phyloP scores from a whole-genome alignment of 2,113 vertebrate species.

The Paracanthobrama guichenoti region DNA sequence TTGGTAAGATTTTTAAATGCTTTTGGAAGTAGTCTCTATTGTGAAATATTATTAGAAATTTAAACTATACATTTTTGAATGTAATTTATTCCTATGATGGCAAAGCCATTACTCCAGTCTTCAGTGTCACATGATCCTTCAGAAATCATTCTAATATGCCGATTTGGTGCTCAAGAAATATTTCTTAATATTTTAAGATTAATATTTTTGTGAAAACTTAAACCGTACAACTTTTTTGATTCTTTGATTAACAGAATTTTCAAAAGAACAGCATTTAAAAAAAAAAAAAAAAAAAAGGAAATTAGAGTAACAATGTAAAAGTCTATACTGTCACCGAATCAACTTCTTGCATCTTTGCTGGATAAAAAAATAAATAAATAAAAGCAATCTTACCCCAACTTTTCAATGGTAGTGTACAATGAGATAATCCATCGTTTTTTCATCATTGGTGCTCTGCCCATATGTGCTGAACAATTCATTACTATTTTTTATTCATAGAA shows the following conservation, averaged over 20 bases:
- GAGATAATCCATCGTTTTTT: background rate
- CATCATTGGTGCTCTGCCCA: too few relatives aligned
- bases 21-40: background rate
- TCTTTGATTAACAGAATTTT: too few relatives aligned
- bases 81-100: background rate
- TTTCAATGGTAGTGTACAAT: background rate
- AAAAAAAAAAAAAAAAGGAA: too few relatives aligned
- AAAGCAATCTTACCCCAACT: background rate
- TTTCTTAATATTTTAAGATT: too few relatives aligned
- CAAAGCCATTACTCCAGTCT: background rate
- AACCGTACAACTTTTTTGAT: too few relatives aligned
- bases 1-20: background rate
- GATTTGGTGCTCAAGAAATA: background rate
- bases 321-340: too few relatives aligned
- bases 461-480: background rate
- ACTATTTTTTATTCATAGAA: background rate
- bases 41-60: background rate
- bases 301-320: too few relatives aligned
- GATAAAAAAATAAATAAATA: background rate
- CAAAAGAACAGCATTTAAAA: too few relatives aligned
- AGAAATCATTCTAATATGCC: background rate
- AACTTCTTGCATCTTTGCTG: too few relatives aligned
- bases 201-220: too few relatives aligned
- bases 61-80: background rate
- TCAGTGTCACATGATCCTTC: background rate